A percentile compares a stretch with the other conserved stretches of the same genome.
phyloP scores from a whole-genome alignment of 1,140 invertebrate genomes.

The Akabosia matsudoensis region DNA sequence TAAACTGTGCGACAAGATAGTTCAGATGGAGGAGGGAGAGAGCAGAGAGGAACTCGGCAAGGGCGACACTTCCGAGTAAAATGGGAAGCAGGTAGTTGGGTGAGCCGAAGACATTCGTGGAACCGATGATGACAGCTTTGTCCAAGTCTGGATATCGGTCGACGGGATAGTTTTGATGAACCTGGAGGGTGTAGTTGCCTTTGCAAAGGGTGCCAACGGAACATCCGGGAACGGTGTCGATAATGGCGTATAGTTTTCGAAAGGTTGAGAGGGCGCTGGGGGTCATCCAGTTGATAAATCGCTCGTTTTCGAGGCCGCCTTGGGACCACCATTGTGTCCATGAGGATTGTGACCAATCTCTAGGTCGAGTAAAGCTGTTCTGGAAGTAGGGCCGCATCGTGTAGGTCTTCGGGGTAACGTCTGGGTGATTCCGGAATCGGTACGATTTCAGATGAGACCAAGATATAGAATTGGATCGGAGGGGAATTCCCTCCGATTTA shows the following conservation, averaged over 20 bases:
- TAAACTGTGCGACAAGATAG: background rate
- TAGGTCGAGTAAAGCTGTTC: constrained; percentile 88
- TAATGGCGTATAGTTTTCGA: constrained; percentile 78
- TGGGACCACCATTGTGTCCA: constrained; percentile 55
- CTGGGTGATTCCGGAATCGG: constrained; percentile 58
- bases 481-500: no score
- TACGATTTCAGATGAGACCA: background rate
- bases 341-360: background rate
- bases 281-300: constrained; percentile 97
- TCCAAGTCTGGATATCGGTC: constrained; percentile 84
- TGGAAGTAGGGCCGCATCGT: constrained; percentile 58
- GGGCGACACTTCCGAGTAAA: background rate
- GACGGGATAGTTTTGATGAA: constrained; percentile 73
- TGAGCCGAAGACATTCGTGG: constrained; percentile 91
- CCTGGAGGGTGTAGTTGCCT: constrained; percentile 65
- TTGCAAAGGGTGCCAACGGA: constrained; percentile 61
- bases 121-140: constrained; percentile 91
- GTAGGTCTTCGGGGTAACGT: constrained; percentile 66
- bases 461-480: no score
- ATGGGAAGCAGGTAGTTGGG: constrained; percentile 91
- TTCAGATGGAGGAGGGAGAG: background rate
- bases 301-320: constrained; percentile 95
- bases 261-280: constrained; percentile 92
- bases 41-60: background rate
- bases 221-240: constrained; percentile 61